phyloP scores from a whole-genome alignment of 2,113 vertebrate genomes.

The Condylura cristata region DNA sequence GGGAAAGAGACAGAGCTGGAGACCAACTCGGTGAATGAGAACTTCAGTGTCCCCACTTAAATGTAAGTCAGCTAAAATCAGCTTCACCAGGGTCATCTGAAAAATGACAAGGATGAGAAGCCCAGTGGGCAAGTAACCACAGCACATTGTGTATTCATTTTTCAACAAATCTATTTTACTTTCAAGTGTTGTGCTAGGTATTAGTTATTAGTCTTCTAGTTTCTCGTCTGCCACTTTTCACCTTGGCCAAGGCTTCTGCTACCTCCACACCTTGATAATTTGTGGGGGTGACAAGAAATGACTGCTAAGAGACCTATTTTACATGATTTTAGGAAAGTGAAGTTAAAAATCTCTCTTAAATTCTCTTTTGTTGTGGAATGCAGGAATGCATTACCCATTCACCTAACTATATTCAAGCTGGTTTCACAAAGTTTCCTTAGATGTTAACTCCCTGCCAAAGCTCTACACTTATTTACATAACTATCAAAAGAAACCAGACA shows the following conservation, averaged over 20 bases:
- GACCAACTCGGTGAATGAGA: neutral
- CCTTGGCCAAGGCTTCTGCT: neutral
- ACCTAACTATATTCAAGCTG: neutral
- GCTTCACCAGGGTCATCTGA: neutral
- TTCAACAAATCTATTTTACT: conserved; percentile 15
- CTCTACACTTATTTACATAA: neutral
- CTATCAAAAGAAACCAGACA: neutral
- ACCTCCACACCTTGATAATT: neutral
- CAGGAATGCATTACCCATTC: neutral
- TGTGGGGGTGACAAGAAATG: neutral
- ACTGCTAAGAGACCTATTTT: neutral
- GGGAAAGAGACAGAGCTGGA: neutral
- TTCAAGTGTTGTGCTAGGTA: neutral
- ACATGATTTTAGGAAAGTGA: neutral
- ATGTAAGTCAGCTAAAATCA: neutral
- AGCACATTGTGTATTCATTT: neutral
- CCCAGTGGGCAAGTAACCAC: neutral
- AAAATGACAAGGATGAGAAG: neutral
- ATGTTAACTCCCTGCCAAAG: neutral
- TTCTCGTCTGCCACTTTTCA: neutral
- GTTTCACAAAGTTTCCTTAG: conserved; percentile 33
- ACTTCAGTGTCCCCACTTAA: neutral
- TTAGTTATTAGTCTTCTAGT: neutral
- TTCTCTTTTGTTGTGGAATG: neutral
- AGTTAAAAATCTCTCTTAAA: neutral